A percentile compares a stretch with the other conserved stretches of the same genome.
Evolutionary conservation across 2,888 invertebrate species (phyloP).

Genomic region (Polydrusus tereticollis): DNA sequence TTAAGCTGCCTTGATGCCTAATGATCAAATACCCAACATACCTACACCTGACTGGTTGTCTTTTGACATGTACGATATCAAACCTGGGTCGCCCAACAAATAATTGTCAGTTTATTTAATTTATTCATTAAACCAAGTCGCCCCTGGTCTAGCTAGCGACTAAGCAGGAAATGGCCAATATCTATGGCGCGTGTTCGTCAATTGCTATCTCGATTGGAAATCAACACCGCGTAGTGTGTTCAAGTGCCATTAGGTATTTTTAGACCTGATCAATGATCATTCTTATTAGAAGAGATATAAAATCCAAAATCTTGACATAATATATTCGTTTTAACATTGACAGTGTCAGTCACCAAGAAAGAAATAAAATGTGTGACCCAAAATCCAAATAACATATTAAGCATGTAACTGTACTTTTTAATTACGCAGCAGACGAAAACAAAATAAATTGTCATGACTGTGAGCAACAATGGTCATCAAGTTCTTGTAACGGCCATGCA

Average conservation of each 20-base stretch:
- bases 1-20: background rate
- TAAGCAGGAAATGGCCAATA: constrained; percentile 34
- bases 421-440: background rate
- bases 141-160: constrained; percentile 23
- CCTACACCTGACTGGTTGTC: constrained; percentile 10
- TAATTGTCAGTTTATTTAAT: constrained; percentile 26
- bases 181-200: constrained; percentile 35
- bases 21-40: background rate
- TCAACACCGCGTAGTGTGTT: constrained; percentile 9
- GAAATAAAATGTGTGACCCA: no score
- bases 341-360: no score
- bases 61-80: constrained; percentile 23
- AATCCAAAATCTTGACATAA: no score
- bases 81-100: constrained; percentile 17
- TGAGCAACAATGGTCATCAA: constrained; percentile 13
- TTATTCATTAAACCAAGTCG: constrained; percentile 33
- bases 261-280: background rate
- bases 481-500: background rate
- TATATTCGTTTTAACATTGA: no score
- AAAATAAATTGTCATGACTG: background rate
- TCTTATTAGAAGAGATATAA: no score
- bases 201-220: constrained; percentile 29
- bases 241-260: background rate
- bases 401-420: background rate
- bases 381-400: no score